phyloP scores from a whole-genome alignment of 2,797 vertebrate species.

The Bradypodion ventrale region DNA sequence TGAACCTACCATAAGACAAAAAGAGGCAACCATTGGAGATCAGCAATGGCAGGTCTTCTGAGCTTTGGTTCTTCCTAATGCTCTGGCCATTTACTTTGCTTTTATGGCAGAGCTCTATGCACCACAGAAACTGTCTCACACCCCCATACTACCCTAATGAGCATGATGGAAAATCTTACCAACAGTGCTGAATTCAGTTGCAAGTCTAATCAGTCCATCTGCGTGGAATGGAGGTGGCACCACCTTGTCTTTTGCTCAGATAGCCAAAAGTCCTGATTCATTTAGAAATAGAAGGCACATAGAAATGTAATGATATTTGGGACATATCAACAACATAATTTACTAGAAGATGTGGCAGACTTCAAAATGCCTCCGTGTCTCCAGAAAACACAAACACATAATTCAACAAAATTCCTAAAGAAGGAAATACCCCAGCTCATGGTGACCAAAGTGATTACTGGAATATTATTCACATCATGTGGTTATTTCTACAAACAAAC shows the following conservation, averaged over 20 bases:
- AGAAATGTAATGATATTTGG: background rate
- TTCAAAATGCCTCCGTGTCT: background rate
- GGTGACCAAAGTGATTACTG: background rate
- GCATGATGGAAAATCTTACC: background rate
- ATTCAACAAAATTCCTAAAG: background rate
- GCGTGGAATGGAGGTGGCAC: background rate
- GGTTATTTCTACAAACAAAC: background rate
- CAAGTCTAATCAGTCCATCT: background rate
- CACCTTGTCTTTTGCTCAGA: background rate
- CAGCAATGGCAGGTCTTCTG: background rate
- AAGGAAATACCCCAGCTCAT: background rate
- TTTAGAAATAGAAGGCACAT: background rate
- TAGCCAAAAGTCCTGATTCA: background rate
- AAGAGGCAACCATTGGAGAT: background rate
- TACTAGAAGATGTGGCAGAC: background rate
- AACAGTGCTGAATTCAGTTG: background rate
- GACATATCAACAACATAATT: background rate
- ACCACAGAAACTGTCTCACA: background rate
- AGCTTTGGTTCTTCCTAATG: background rate
- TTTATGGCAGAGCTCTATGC: too few relatives aligned
- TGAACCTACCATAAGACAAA: background rate
- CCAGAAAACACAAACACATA: background rate
- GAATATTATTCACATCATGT: background rate
- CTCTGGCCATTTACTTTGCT: too few relatives aligned
- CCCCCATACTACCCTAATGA: background rate